phyloP scores from a whole-genome alignment of 2,797 vertebrate genomes.

The Parauchenoglanis punctatus region DNA sequence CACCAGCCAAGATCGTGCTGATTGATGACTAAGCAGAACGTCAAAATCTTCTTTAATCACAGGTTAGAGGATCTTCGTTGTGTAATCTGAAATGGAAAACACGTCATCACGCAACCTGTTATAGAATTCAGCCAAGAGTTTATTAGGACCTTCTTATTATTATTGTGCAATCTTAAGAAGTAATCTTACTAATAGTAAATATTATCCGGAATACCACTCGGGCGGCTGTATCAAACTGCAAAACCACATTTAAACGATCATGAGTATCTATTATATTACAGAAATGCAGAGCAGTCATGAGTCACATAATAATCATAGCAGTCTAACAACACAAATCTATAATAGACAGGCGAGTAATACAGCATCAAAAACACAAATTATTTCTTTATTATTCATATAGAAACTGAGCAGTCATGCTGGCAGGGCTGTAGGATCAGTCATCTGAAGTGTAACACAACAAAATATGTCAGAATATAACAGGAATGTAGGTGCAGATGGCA shows the following conservation, averaged over 20 bases:
- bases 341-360: background rate
- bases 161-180: background rate
- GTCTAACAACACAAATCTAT: background rate
- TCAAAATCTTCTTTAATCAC: background rate
- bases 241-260: background rate
- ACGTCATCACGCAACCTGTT: background rate
- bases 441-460: conserved; percentile 25
- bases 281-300: background rate
- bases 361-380: background rate
- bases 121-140: background rate
- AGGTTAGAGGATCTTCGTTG: background rate
- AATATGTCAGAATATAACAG: conserved; percentile 24
- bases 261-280: background rate
- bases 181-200: background rate
- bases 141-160: background rate
- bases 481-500: conserved; percentile 22
- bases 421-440: conserved; percentile 18
- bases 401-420: conserved; percentile 11
- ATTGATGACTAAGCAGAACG: background rate
- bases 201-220: background rate
- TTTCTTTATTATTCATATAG: conserved; percentile 25
- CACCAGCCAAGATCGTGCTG: background rate
- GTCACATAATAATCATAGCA: conserved; percentile 1
- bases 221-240: background rate
- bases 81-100: background rate